phyloP scores from a whole-genome alignment of 2,888 invertebrate genomes.

The Cataglyphis cursor region DNA sequence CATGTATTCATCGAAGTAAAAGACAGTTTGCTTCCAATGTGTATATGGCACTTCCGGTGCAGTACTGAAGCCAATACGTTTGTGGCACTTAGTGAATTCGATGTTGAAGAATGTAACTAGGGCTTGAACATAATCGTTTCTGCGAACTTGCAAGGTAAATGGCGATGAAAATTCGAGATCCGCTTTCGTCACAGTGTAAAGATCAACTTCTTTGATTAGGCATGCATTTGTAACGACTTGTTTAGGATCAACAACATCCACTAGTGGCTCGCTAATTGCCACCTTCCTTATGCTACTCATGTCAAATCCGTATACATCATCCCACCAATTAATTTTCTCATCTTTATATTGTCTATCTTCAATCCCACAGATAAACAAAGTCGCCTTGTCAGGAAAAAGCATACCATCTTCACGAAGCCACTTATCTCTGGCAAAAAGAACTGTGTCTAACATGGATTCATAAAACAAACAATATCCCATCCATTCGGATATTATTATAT shows the following conservation, averaged over 20 bases:
- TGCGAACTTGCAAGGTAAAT: slow-evolving; percentile 93
- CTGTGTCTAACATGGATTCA: slow-evolving; percentile 99
- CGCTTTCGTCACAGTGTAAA: slow-evolving; percentile 98
- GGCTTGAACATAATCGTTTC: slow-evolving; percentile 99
- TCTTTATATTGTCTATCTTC: slow-evolving; percentile 99
- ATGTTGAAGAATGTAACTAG: slow-evolving; percentile 99
- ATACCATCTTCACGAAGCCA: slow-evolving; percentile 97
- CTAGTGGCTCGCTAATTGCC: slow-evolving; percentile 98
- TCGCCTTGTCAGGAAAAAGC: slow-evolving; percentile 97
- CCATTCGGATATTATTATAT: slow-evolving; percentile 95
- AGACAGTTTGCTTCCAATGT: slow-evolving; percentile 99
- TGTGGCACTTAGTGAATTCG: slow-evolving; percentile 99
- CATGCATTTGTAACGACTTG: slow-evolving; percentile 99
- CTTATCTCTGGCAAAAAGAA: slow-evolving; percentile 98
- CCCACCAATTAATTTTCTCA: slow-evolving; percentile 99
- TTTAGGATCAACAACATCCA: slow-evolving; percentile 99
- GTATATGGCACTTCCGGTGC: slow-evolving; percentile 99
- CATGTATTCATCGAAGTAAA: slow-evolving; percentile 98
- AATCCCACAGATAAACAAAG: slow-evolving; percentile 96
- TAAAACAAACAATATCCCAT: slow-evolving; percentile 97
- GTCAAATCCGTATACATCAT: slow-evolving; percentile 99
- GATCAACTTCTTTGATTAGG: slow-evolving; percentile 98
- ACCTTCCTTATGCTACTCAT: slow-evolving; percentile 99
- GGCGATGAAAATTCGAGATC: slow-evolving; percentile 97
- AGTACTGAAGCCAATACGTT: slow-evolving; percentile 98